Base-by-base conservation (phyloP, 2,888 invertebrate genomes). In the Amphipoea oculea region DNA sequence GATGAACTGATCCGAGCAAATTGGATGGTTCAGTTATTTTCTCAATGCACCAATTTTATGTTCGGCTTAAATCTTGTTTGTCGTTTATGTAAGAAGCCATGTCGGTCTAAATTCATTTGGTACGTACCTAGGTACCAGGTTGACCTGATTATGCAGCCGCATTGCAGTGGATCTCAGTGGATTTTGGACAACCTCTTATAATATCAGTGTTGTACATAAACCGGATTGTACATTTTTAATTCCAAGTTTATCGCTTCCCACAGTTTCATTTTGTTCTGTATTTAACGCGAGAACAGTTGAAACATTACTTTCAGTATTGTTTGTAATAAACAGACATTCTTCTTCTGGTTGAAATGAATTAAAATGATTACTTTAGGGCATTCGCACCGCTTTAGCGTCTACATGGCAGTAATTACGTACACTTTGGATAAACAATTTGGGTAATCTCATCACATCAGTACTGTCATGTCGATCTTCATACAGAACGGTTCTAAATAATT, bases 81-180 rank as follows among this genome's bases (percentile, higher is more conserved):
- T 82, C 79, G 73, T 81, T 85, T 88, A 79, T 83, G 82, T 84
- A 88, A 84, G 84, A 83, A 86, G 78, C 79, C 73, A 82, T 87
- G 79, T 75, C 76, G 67, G 79, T 81, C 69, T 76, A 82, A 88
- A 89, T 88, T 88, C 76, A 85, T 81, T 83, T 84, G 62, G 78
- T 84, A 82, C 73, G 70, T 86, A 80, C 79, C 85, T 88, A 81
- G 75, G 83, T 85, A 85, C 81, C 79, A 87, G 83, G 87, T 90
- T 89, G 91, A 91, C 91, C 91, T 90, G 90, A 91, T 91, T 92
- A 90, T 89, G 88, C 88, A 89, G 86, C 91, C 90, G 92, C 92
- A 92, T 87, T 92, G 92, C 91, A 92, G 92, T 87, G 82, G 79
- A 85, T 91, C 88, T 88, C 84, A 83, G 81, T 82, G 84, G 80